Base-by-base conservation (phyloP, 2,888 invertebrate species). In the Plagiodera versicolora region DNA sequence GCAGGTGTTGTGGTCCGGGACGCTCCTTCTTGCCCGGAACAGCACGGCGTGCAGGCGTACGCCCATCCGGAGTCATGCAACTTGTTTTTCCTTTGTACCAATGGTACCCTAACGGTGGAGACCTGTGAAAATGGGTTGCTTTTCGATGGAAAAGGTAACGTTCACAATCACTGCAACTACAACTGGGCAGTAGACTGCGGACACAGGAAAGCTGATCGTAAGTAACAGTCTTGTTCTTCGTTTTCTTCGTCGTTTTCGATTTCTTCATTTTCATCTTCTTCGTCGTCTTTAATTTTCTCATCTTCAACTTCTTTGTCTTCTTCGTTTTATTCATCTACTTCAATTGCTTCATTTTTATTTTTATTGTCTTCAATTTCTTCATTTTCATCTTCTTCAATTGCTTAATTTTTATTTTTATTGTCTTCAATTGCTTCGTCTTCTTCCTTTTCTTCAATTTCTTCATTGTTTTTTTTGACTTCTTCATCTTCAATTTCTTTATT, bases 111-210 rank as follows among this genome's bases (percentile, higher is more conserved):
- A 75, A 94, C 93, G 1, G 87, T 93, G 68, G 95, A 95, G 78
- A 90, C 89, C 24, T 96, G 95, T 75, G 95, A 94, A 77, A 95
- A 96, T 75, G 95, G 95, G 3, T 84, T 96, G 28, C 84, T 95
- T 45, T 95, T 92, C 77, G 94, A 94, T 78, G 95, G 95, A 60
- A 92, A 93, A 75, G 95, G 95, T 1, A 88, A 88, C 17, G 91
- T 92, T 0, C 90, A 95, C 82, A 89, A 95, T 79, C 94, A 95
- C 82, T 96, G 95, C 85, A 94, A 94, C 83, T 95, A 95, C 82
- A 84, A 93, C 82, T 95, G 95, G 95, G 94, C 91, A 10, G 94
- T 91, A 2, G 87, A 94, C 67, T 95, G 95, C 75, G 94, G 90
- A 52, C 82, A 86, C 57, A 87, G 93, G 71, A 89, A 90, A 77